Percentiles rank a stretch among this genome's conserved stretches.
Conservation (phyloP, 2,888 invertebrate genomes). For the Aplocera efformata region DNA sequence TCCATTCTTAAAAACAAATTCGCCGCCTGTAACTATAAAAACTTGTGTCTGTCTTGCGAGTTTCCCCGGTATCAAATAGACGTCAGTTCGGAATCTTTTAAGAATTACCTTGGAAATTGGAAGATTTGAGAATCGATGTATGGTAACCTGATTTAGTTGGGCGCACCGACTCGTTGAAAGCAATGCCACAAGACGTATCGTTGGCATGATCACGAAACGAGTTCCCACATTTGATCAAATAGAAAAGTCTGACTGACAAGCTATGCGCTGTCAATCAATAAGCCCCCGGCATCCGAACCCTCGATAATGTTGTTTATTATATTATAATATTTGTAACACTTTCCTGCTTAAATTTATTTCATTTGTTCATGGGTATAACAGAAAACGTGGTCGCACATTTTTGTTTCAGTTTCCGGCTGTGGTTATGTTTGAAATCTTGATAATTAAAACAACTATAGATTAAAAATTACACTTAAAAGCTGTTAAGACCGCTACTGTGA, state of each 20-base stretch:
- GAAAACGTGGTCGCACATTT: too few species aligned
- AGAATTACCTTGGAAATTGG: slow-evolving; percentile 53
- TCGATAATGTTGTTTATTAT: slow-evolving; percentile 26
- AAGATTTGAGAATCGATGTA: slow-evolving; percentile 49
- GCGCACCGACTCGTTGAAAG: slow-evolving; percentile 32
- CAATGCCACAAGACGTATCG: slow-evolving; percentile 31
- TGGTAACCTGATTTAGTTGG: slow-evolving; percentile 66
- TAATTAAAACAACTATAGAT: too few species aligned
- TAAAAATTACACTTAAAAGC: too few species aligned
- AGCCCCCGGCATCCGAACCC: slow-evolving; percentile 25
- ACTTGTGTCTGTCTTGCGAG: slow-evolving; percentile 22
- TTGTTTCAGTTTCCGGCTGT: too few species aligned
- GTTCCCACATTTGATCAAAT: slow-evolving; percentile 59
- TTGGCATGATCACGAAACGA: slow-evolving; percentile 35
- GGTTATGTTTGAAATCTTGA: too few species aligned
- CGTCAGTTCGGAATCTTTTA: slow-evolving; percentile 51
- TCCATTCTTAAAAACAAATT: slow-evolving; percentile 30
- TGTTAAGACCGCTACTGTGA: too few species aligned
- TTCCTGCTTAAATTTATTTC: slow-evolving; percentile 15
- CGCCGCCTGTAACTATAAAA: slow-evolving; percentile 31
- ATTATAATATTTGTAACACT: slow-evolving; percentile 21
- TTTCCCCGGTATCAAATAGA: slow-evolving; percentile 26
- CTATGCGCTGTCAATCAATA: slow-evolving; percentile 49
- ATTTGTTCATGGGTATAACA: slow-evolving; percentile 6
- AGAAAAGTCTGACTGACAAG: slow-evolving; percentile 61